Evolutionary conservation across 1,140 invertebrate species (phyloP), one percentile per base, ranked within the genome.

Genomic region (Apocrypta bakeri): DNA sequence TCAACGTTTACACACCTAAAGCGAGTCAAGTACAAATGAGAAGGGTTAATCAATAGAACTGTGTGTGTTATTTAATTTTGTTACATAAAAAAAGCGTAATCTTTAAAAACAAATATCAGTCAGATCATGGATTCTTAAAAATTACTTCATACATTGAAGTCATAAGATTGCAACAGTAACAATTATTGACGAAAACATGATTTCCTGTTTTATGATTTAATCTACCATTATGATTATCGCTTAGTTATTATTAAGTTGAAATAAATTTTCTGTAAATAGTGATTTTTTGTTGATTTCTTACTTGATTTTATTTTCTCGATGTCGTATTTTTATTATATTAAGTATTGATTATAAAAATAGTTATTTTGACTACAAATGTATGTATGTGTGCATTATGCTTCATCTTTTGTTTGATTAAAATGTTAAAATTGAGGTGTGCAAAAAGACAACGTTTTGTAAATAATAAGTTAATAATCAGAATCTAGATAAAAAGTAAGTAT

Each of bases 221-320:
- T 85, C 84, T 86, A 89, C 83, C 83, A 82, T 88, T 89, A 91
- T 86, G 82, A 90, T 81, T 82, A 88, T 89, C 87, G 87, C 89
- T 87, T 87, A 86, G 84, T 88, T 85, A 90, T 89, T 87, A 79
- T 87, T 88, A 86, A 88, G 84, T 83, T 82, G 84, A 88, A 91
- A 91, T 90, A 91, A 91, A 87, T 82, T 64, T 86, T 85, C 87
- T 92, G 90, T 91, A 91, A 87, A 92, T 92, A 91, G 78, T 82
- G 85, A 86, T 90, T 89, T 84, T 90, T 89, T 88, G 87, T 91
- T 88, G 89, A 88, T 86, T 87, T 86, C 85, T 73, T 84, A 80
- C 84, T 82, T 27, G 80, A 37, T 25, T 69, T 76, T 75, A 75
- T 79, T 73, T 84, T 85, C 66, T 79, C 64, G 29, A 68, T 72